Base-by-base conservation (phyloP, 2,888 invertebrate genomes). In the Trachelus stipa region DNA sequence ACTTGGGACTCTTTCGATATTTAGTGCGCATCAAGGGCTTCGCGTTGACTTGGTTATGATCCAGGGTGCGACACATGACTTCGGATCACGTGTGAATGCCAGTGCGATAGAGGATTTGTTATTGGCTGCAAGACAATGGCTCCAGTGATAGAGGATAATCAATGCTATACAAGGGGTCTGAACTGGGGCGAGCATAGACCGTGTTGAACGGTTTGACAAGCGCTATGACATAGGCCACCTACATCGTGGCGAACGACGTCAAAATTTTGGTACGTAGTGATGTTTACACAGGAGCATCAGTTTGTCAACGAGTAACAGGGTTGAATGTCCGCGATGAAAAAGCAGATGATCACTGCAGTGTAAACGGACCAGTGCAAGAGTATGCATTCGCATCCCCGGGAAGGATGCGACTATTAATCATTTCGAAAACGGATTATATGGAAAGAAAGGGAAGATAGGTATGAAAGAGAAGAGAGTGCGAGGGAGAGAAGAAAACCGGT, bases 81-180 rank as follows among this genome's bases (percentile, higher is more conserved):
- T 15, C 2, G 56, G 56, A 23, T 56, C 23, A 2, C 9, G 15
- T 56, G 23, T 3, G 56, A 56, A 23, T 56, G 9, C 23, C 9
- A 2, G 23, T 56, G 56, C 6, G 56, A 56, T 56, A 23, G 9
- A 56, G 56, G 56, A 23, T 56, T 56, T 78, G 78, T 73, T 78
- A 78, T 78, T 76, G 78, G 76, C 76, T 78, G 34, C 73, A 35
- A 78, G 76, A 75, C 75, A 76, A 78, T 78, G 56, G 56, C 23
- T 56, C 56, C 56, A 23, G 71, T 71, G 71, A 71, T 71, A 34
- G 71, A 71, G 71, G 30, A 30, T 71, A 34, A 30, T 71, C 71
- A 23, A 71, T 23, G 9, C 56, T 23, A 3, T 9, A 9, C 56
- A 23, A 56, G 23, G 9, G 9, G 1, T 56, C 56, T 15, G 56